These are phyloP conservation scores for Calidris pygmaea DNA, from an alignment of 2,113 vertebrate species.

Conservation along the genomic window DNA sequence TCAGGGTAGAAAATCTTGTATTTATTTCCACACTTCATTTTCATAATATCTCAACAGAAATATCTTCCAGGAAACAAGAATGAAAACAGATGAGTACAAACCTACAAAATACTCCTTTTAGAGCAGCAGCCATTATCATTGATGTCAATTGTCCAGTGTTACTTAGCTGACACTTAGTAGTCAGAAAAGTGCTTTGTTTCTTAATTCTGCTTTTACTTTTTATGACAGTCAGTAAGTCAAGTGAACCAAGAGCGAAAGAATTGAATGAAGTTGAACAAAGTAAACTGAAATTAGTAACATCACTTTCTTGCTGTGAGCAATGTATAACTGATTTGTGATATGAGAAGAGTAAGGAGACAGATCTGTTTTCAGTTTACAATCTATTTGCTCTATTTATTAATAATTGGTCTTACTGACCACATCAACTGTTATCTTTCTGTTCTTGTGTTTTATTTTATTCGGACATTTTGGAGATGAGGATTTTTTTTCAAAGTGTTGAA, in stretches of 20 bases:
- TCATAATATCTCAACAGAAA: background rate
- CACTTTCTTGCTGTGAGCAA: background rate
- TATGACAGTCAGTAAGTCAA: background rate
- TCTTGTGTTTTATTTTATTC: background rate
- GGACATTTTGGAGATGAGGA: background rate
- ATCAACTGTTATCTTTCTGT: background rate
- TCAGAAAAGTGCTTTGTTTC: background rate
- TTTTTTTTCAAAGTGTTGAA: background rate
- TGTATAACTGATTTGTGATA: background rate
- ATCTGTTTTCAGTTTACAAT: background rate
- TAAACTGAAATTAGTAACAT: background rate
- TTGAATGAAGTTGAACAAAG: slow-evolving; percentile 17
- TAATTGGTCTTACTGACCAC: background rate
- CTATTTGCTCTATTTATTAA: background rate
- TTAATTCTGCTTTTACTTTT: background rate
- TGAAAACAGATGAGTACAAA: background rate
- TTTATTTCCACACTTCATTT: slow-evolving; percentile 5
- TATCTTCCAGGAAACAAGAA: background rate
- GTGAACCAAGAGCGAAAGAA: slow-evolving; percentile 8
- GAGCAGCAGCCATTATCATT: background rate
- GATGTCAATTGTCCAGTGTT: background rate
- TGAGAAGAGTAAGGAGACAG: background rate
- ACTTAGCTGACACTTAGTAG: background rate
- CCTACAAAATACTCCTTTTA: background rate
- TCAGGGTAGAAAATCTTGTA: background rate